Evolutionary conservation across 2,797 vertebrate genomes (phyloP), one percentile per base, ranked within the genome.

Genomic region (Danio jaintianensis): DNA sequence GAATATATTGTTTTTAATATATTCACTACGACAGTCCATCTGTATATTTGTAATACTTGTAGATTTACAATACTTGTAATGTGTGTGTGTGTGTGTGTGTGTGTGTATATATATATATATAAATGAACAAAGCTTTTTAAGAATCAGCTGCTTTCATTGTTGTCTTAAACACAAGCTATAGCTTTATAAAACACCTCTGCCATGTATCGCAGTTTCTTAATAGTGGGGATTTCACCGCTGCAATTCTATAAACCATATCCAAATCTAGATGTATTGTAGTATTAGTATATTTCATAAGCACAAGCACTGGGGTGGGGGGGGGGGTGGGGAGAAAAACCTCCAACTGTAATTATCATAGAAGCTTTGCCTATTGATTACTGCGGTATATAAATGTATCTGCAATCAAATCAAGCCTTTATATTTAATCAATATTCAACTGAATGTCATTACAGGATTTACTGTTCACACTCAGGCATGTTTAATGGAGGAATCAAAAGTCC

Each of bases 161-260:
- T 91, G 88, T 92, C 89, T 87, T 90, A 89, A 29, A 91, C 85
- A 79, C 86, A 89, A 86, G 88, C 87, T 92, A 89, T 86, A 89
- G 90, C 89, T 92, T 92, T 90, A 84, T 81, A 78, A 82, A 79
- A 58, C 56, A 81, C 56, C 72, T 83, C 76, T 53, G 56, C 79
- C 75, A 73, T 84, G 76, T 82, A 67, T 58, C 78, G 38, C 70
- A 70, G 80, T 68, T 78, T 52, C 71, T 72, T 67, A 43, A 79
- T 70, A 72, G 61, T 61, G 47, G 64, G 50, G 55, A 66, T 84
- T 77, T 78, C 77, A 69, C 83, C 71, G 72, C 68, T 84, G 81
- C 75, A 68, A 36, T 68, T 79, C 71, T 85, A 80, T 85, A 80
- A 78, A 81, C 67, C 66, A 63, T 79, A 82, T 80, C 63, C 75